Conservation (phyloP, 1,140 invertebrate genomes). For the Brachionus paranguensis region DNA sequence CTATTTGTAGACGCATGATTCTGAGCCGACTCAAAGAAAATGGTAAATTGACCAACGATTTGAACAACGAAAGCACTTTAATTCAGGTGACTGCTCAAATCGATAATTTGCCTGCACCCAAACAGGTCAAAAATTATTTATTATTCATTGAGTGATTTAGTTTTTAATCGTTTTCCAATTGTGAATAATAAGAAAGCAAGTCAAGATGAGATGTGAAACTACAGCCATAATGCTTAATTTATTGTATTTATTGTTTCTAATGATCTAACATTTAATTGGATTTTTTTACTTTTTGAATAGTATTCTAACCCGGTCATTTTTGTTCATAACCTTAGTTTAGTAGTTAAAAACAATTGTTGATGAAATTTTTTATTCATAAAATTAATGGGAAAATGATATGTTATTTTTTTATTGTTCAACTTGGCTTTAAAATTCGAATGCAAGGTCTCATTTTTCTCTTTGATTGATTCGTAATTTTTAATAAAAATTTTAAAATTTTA, state of each 20-base stretch:
- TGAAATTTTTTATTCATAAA: neutral
- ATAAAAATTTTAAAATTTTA: neutral
- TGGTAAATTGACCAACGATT: neutral
- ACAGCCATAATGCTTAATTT: neutral
- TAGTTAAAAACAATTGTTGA: neutral
- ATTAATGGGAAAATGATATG: neutral
- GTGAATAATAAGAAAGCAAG: neutral
- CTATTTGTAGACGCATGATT: neutral
- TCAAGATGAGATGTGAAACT: slow-evolving; percentile 1
- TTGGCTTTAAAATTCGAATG: neutral
- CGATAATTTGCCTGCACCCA: neutral
- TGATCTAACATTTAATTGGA: neutral
- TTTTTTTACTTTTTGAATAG: neutral
- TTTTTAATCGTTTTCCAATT: neutral
- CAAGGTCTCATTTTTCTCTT: neutral
- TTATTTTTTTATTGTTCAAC: neutral
- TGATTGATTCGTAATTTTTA: neutral
- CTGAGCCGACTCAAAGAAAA: neutral
- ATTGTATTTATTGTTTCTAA: neutral
- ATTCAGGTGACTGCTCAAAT: neutral
- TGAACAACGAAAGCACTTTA: neutral
- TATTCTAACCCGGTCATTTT: neutral
- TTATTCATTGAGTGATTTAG: slow-evolving; percentile 28
- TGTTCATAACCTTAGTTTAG: neutral
- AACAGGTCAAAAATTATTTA: slow-evolving; percentile 29